Evolutionary conservation across 2,888 invertebrate species (phyloP).

Genomic region (Melipona bicolor): DNA sequence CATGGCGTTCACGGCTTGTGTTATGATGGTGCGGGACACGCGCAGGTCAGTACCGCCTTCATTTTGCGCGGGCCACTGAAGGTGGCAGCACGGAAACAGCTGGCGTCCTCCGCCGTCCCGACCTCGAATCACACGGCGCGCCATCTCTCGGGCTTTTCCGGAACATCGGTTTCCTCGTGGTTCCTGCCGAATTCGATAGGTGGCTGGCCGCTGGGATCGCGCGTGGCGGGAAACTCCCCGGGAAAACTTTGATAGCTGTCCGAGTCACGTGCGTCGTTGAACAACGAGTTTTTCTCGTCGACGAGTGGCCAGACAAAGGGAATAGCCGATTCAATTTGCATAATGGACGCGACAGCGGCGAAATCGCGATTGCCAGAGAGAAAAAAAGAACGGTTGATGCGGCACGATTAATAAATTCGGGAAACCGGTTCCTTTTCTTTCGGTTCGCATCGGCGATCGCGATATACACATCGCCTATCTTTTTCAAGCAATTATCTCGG

Average conservation of each 20-base stretch:
- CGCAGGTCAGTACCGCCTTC: slow-evolving; percentile 80
- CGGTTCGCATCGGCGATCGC: not conserved
- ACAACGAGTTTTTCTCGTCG: not conserved
- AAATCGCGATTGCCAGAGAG: slow-evolving; percentile 16
- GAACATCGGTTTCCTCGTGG: slow-evolving; percentile 68
- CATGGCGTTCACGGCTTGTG: slow-evolving; percentile 69
- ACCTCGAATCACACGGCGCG: slow-evolving; percentile 68
- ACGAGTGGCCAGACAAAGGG: not conserved
- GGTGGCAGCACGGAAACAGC: slow-evolving; percentile 76
- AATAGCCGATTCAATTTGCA: slow-evolving; percentile 19
- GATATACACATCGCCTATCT: not conserved
- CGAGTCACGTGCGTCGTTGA: not conserved
- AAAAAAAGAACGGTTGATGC: not conserved
- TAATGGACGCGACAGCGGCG: slow-evolving; percentile 19
- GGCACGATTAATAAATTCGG: slow-evolving; percentile 11
- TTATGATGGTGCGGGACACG: slow-evolving; percentile 76
- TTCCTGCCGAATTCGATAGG: slow-evolving; percentile 76
- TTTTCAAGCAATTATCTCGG: slow-evolving; percentile 43
- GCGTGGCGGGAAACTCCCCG: slow-evolving; percentile 63
- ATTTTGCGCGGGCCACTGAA: slow-evolving; percentile 57
- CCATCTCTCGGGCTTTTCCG: slow-evolving; percentile 78
- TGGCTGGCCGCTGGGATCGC: slow-evolving; percentile 67
- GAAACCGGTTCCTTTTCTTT: slow-evolving; percentile 17
- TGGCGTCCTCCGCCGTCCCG: slow-evolving; percentile 39
- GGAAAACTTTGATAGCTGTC: slow-evolving; percentile 3